Percentiles rank a stretch among this genome's conserved stretches.
Evolutionary conservation across 2,888 invertebrate species (phyloP).

Genomic region (Dilophus febrilis): DNA sequence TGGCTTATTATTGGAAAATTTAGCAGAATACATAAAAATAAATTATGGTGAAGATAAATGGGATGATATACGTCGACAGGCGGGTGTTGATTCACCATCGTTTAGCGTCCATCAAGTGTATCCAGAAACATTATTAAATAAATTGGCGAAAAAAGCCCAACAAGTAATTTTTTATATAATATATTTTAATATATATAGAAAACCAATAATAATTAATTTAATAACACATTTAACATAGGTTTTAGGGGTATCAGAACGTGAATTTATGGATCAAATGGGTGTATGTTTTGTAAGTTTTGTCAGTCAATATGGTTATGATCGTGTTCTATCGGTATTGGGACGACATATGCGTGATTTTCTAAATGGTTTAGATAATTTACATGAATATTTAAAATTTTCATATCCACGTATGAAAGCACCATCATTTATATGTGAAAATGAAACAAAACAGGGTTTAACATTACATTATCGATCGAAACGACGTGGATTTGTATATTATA

Average conservation of each 20-base stretch:
- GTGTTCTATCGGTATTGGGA: constrained; percentile 75
- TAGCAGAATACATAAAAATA: constrained; percentile 80
- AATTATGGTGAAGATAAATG: constrained; percentile 90
- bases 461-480: constrained; percentile 87
- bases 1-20: constrained; percentile 84
- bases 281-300: constrained; percentile 87
- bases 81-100: constrained; percentile 73
- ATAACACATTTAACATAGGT: constrained; percentile 38
- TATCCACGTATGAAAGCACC: constrained; percentile 83
- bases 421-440: constrained; percentile 93
- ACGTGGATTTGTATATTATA: constrained; percentile 87
- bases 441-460: constrained; percentile 78
- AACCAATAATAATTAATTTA: neutral
- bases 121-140: constrained; percentile 72
- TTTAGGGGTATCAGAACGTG: constrained; percentile 67
- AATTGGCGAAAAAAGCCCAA: constrained; percentile 70
- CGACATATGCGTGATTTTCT: constrained; percentile 90
- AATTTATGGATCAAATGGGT: constrained; percentile 90
- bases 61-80: constrained; percentile 76
- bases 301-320: constrained; percentile 87
- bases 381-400: constrained; percentile 92
- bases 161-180: constrained; percentile 37
- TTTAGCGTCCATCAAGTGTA: constrained; percentile 87
- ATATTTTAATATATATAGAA: neutral
- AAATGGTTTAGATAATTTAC: constrained; percentile 89